Evolutionary conservation across 2,113 vertebrate genomes (phyloP).

Genomic region (Pollachius pollachius): DNA sequence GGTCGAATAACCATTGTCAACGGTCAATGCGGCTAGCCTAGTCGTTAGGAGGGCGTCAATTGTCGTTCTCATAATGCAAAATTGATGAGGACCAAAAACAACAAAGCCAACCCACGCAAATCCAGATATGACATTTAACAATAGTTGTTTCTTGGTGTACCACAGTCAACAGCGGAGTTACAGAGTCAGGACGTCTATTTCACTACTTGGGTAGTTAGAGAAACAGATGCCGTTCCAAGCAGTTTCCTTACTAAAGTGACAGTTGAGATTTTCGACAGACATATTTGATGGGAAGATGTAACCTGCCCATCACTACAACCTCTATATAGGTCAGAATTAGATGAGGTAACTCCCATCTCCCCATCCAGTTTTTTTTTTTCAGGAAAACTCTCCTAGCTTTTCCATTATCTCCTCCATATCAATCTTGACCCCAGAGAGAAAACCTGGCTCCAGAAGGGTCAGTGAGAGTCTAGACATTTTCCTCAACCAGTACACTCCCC

Average conservation of each 20-base stretch:
- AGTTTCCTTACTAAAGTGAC: slow-evolving; percentile 44
- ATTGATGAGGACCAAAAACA: neutral
- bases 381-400: slow-evolving; percentile 84
- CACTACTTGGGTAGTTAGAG: too few species aligned
- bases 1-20: slow-evolving; percentile 45
- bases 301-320: slow-evolving; percentile 76
- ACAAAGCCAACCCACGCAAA: neutral
- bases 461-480: slow-evolving; percentile 78
- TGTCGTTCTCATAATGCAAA: neutral
- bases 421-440: slow-evolving; percentile 74
- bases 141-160: too few species aligned
- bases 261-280: slow-evolving; percentile 33
- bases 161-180: slow-evolving; percentile 38
- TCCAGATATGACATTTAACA: too few species aligned
- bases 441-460: slow-evolving; percentile 83
- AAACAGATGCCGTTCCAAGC: slow-evolving; percentile 33
- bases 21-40: slow-evolving; percentile 53
- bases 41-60: slow-evolving; percentile 57
- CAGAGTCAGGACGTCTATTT: neutral
- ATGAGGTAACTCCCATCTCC: slow-evolving; percentile 16
- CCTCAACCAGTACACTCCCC: slow-evolving; percentile 40
- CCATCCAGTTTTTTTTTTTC: slow-evolving; percentile 72
- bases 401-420: slow-evolving; percentile 85
- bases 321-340: slow-evolving; percentile 74
- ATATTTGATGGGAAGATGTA: slow-evolving; percentile 62